Percentiles rank a stretch among this genome's conserved stretches.
These are phyloP conservation scores for Phaethon lepturus DNA, from an alignment of 2,113 vertebrate genomes.

Conservation along the genomic window DNA sequence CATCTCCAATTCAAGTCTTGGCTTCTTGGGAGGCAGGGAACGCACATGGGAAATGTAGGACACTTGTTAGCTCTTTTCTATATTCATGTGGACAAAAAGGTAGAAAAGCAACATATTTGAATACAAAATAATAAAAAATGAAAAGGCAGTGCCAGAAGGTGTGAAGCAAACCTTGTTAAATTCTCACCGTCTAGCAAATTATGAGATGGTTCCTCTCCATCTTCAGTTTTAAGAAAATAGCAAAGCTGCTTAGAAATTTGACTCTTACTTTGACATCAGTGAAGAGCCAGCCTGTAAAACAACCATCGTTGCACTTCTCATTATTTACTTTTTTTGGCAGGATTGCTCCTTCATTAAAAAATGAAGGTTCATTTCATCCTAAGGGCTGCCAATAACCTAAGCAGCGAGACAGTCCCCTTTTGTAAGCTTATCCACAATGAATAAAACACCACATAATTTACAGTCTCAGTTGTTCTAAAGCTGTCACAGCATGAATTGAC, in stretches of 20 bases:
- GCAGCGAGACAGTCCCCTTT: neutral
- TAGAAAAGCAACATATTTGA: neutral
- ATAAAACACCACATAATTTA: neutral
- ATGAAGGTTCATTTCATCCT: neutral
- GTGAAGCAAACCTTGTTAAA: neutral
- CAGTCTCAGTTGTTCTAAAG: neutral
- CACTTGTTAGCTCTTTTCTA: neutral
- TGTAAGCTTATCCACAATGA: neutral
- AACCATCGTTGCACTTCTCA: neutral
- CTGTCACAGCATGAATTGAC: neutral
- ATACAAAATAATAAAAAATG: neutral
- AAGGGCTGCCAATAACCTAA: neutral
- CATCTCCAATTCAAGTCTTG: neutral
- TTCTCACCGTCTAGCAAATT: neutral
- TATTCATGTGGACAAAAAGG: neutral
- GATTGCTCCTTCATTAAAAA: neutral
- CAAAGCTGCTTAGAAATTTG: neutral
- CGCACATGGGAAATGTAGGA: neutral
- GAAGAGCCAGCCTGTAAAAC: neutral
- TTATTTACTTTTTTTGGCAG: neutral
- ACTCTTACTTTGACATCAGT: neutral
- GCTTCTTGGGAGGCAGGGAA: neutral
- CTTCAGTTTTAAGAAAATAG: neutral
- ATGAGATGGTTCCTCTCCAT: neutral
- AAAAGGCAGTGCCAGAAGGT: neutral